Evolutionary conservation across 2,797 vertebrate species (phyloP).

Genomic region (Xenopus petersii): DNA sequence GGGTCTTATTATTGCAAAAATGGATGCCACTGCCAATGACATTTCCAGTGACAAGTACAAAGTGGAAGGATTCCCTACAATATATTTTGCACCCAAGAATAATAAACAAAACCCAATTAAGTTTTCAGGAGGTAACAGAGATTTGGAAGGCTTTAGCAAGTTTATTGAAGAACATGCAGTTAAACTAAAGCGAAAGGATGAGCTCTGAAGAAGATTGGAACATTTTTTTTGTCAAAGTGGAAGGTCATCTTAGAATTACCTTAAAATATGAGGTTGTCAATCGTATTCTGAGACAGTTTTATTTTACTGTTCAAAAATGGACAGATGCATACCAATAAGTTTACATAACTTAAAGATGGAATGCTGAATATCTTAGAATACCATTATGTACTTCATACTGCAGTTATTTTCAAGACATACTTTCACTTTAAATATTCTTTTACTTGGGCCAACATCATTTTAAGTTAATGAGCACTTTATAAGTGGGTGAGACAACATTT

Average conservation of each 20-base stretch:
- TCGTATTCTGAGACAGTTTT: too few species aligned
- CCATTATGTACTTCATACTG: too few species aligned
- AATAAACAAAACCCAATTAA: constrained; percentile 86
- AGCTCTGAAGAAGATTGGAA: constrained; percentile 72
- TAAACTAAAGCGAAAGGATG: constrained; percentile 77
- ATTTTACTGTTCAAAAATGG: too few species aligned
- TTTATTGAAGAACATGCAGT: constrained; percentile 88
- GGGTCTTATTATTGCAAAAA: constrained; percentile 91
- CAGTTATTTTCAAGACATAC: too few species aligned
- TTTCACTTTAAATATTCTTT: background rate
- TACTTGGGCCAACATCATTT: background rate
- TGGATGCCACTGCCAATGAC: constrained; percentile 91
- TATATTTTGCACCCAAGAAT: constrained; percentile 86
- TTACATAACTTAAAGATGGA: too few species aligned
- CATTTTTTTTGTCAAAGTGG: background rate
- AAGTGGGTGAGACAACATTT: background rate
- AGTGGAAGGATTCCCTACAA: constrained; percentile 92
- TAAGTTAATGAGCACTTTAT: constrained; percentile 8
- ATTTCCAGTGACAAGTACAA: constrained; percentile 81
- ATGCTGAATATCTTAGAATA: too few species aligned
- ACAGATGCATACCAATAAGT: too few species aligned
- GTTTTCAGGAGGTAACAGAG: constrained; percentile 82
- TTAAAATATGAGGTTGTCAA: too few species aligned
- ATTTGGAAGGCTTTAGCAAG: constrained; percentile 84
- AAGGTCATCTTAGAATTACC: background rate